A percentile compares a stretch with the other conserved stretches of the same genome.
These are phyloP conservation scores for Pemphigus obesinymphae DNA, from an alignment of 1,140 invertebrate genomes.

Conservation along the genomic window DNA sequence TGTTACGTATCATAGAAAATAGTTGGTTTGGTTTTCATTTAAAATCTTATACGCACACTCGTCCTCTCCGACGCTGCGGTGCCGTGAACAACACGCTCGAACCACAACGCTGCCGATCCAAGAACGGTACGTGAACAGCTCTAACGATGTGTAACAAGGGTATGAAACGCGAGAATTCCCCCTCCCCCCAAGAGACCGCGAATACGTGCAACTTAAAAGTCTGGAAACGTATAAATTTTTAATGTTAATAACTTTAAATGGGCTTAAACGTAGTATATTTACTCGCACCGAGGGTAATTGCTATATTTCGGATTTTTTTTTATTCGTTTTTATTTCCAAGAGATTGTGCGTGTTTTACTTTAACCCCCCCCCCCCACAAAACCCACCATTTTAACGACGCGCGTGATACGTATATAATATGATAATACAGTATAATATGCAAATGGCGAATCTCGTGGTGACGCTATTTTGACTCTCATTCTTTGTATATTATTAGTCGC, in stretches of 20 bases:
- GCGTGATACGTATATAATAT: not conserved
- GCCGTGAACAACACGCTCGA: no score
- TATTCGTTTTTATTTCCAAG: not conserved
- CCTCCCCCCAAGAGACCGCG: not conserved
- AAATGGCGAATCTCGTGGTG: not conserved
- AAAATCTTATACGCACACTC: not conserved
- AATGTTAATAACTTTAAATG: not conserved
- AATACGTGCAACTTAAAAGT: not conserved
- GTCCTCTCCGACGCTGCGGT: not conserved
- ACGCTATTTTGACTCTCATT: not conserved
- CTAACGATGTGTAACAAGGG: conserved; percentile 14
- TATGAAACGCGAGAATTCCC: not conserved
- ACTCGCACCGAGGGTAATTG: not conserved
- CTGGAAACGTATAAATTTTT: not conserved
- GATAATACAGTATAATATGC: no score
- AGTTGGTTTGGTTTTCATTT: conserved; percentile 31
- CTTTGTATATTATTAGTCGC: not conserved
- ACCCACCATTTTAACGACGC: no score
- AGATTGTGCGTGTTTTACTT: not conserved
- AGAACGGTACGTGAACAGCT: not conserved
- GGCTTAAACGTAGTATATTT: not conserved
- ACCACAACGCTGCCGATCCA: no score
- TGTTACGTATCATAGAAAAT: no score
- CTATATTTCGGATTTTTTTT: not conserved
- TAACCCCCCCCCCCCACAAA: no score